Percentiles rank a stretch among this genome's conserved stretches.
phyloP scores from a whole-genome alignment of 1,140 invertebrate genomes.

The Anoplolepis gracilipes region DNA sequence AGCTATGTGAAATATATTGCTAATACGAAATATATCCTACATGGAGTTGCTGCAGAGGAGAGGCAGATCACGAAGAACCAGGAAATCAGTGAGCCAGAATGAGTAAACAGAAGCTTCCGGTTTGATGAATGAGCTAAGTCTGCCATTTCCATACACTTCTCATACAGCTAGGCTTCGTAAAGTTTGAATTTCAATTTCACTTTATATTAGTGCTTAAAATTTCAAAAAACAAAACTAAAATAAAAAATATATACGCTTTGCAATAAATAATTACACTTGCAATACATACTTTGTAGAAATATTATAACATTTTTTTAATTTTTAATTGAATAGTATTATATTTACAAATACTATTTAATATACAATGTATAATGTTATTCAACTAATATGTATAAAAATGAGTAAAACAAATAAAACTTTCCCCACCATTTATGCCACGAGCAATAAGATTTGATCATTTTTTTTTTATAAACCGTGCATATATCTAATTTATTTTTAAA shows the following conservation, averaged over 20 bases:
- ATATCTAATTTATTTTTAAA: background rate
- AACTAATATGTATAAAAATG: conserved; percentile 39
- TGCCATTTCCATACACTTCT: background rate
- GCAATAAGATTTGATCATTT: background rate
- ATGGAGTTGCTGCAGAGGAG: conserved; percentile 58
- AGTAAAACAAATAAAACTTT: conserved; percentile 64
- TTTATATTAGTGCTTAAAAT: background rate
- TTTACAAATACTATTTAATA: background rate
- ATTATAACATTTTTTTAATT: background rate
- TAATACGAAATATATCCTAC: conserved; percentile 69
- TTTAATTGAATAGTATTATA: background rate
- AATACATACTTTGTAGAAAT: too few relatives aligned
- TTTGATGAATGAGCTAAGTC: conserved; percentile 28
- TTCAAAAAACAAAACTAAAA: background rate
- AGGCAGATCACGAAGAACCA: conserved; percentile 66
- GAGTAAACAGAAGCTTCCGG: conserved; percentile 66
- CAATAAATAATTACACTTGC: too few relatives aligned
- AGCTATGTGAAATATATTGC: conserved; percentile 38
- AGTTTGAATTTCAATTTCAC: conserved; percentile 5
- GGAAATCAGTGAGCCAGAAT: conserved; percentile 73
- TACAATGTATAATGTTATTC: background rate
- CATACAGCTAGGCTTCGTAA: background rate
- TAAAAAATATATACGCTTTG: background rate
- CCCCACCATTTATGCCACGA: background rate
- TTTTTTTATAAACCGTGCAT: background rate